Evolutionary conservation across 2,888 invertebrate genomes (phyloP).

Genomic region (Ashinkailepas kermadecensis): DNA sequence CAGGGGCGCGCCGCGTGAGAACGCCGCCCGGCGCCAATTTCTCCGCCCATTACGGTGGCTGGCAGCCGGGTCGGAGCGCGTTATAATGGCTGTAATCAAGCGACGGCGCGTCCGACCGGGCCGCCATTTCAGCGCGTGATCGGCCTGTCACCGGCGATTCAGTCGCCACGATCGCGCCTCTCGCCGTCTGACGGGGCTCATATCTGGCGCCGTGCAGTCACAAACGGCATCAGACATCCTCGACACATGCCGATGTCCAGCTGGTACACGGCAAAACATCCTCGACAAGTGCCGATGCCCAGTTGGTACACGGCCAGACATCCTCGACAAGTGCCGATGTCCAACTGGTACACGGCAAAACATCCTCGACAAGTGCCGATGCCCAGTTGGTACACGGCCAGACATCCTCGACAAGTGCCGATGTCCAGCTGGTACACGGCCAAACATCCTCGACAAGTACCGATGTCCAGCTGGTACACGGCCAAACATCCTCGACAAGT

Average conservation of each 20-base stretch:
- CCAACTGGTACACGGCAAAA: too few species aligned
- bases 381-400: background rate
- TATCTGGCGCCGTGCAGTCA: background rate
- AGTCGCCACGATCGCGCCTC: background rate
- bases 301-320: background rate
- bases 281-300: background rate
- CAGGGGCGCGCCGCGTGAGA: background rate
- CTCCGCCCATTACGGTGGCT: background rate
- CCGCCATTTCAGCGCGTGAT: background rate
- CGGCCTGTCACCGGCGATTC: background rate
- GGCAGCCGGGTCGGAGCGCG: background rate
- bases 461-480: too few species aligned
- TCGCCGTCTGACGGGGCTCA: background rate
- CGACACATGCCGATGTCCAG: too few species aligned
- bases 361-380: too few species aligned
- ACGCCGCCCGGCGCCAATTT: background rate
- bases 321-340: background rate
- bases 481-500: too few species aligned
- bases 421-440: background rate
- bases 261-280: too few species aligned
- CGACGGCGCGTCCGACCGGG: background rate
- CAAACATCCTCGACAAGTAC: too few species aligned
- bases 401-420: background rate
- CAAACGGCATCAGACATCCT: background rate
- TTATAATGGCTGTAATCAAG: conserved; percentile 5